These are phyloP conservation scores for Subanguina moxae DNA, from an alignment of 1,140 invertebrate species.

Conservation along the genomic window DNA sequence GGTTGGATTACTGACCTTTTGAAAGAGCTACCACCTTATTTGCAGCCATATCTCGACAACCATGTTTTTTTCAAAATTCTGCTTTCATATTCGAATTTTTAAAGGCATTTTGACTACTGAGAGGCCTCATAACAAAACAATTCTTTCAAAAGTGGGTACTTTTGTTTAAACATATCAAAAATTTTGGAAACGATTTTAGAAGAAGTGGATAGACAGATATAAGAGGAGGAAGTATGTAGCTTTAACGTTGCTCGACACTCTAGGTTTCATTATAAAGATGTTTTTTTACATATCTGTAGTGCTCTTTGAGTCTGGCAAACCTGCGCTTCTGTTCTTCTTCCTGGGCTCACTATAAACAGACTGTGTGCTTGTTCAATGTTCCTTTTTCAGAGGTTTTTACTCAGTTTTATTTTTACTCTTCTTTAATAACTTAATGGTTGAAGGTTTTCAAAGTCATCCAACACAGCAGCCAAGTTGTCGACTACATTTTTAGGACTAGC, in stretches of 20 bases:
- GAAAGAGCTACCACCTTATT: too few species aligned
- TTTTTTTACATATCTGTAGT: conserved; percentile 12
- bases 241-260: conserved; percentile 24
- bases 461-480: conserved; percentile 66
- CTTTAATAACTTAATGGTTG: conserved; percentile 15
- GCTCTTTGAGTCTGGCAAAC: conserved; percentile 73
- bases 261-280: not conserved
- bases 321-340: conserved; percentile 82
- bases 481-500: conserved; percentile 74
- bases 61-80: too few species aligned
- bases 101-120: too few species aligned
- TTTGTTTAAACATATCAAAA: not conserved
- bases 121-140: too few species aligned
- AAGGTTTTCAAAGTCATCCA: conserved; percentile 59
- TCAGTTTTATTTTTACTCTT: not conserved
- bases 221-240: conserved; percentile 27
- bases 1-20: too few species aligned
- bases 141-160: too few species aligned
- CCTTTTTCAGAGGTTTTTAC: conserved; percentile 63
- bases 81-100: too few species aligned
- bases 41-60: too few species aligned
- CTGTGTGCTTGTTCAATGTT: conserved; percentile 67
- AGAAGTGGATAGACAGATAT: not conserved
- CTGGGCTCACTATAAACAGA: conserved; percentile 85
- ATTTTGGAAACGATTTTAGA: conserved; percentile 15